Evolutionary conservation across 2,797 vertebrate species (phyloP).

Genomic region (Siniperca scherzeri): DNA sequence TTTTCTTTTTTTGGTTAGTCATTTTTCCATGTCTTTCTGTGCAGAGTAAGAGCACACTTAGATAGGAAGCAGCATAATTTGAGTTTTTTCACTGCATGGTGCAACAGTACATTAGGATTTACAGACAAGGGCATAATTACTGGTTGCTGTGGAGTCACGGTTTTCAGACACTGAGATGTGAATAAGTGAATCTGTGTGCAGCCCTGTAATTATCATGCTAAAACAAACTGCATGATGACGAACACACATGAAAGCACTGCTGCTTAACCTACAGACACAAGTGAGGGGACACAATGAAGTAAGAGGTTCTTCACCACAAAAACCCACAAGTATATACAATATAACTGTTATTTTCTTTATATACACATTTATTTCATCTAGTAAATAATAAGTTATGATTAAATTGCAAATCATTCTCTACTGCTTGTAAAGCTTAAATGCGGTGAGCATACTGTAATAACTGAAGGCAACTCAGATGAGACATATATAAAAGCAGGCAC

Average conservation of each 20-base stretch:
- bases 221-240: constrained; percentile 1
- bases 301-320: neutral
- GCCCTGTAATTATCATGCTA: constrained; percentile 41
- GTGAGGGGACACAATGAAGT: neutral
- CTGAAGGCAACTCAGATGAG: neutral
- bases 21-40: constrained; percentile 21
- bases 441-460: neutral
- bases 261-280: neutral
- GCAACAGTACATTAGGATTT: constrained; percentile 42
- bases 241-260: neutral
- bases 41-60: constrained; percentile 35
- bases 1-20: constrained; percentile 3
- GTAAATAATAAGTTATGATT: neutral
- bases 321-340: neutral
- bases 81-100: constrained; percentile 35
- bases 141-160: constrained; percentile 34
- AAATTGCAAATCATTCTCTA: neutral
- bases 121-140: constrained; percentile 54
- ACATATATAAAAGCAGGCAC: neutral
- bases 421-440: neutral
- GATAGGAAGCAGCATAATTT: constrained; percentile 22
- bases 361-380: neutral
- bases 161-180: constrained; percentile 48
- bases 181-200: constrained; percentile 42
- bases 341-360: neutral